Evolutionary conservation across 2,888 invertebrate species (phyloP), one percentile per base, ranked within the genome.

Genomic region (Hirudinaria manillensis): DNA sequence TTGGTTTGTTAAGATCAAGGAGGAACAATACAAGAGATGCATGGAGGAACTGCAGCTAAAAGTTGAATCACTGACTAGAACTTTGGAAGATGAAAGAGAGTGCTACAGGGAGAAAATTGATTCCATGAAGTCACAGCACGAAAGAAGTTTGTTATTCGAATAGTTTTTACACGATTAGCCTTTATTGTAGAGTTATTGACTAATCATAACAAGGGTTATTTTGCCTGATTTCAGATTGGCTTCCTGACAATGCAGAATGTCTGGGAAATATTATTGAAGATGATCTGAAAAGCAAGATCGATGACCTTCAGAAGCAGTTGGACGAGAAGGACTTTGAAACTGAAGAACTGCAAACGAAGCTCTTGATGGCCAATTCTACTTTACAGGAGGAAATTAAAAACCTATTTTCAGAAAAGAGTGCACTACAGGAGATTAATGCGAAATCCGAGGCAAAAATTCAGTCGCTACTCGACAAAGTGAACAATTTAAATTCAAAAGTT

Each of bases 401-500:
- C 45, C 10, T 45, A 45, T 10, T 45, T 45, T 45, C 45, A 6
- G 45, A 45, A 7, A 45, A 16, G 10, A 45, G 13, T 45, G 45
- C 13, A 45, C 45, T 45, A 1, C 45, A 45, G 16, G 45, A 45
- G 45, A 45, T 45, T 7, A 45, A 45, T 16, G 16, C 1, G 13
- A 45, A 45, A 45, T 61, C 13, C 10, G 61, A 61, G 29, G 61
- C 24, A 61, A 61, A 61, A 61, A 61, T 27, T 61, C 61, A 61
- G 29, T 10, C 10, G 29, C 29, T 61, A 61, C 24, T 29, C 10
- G 61, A 24, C 10, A n/a, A 61, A 61, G 61, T 61, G 10, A 24
- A 61, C 7, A n/a, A 2, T 24, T 21, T 16, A 29, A 61, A 61
- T 24, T 27, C n/a, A 10, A 61, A 61, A 61, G 61, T 61, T 21